phyloP scores from a whole-genome alignment of 2,113 vertebrate species.

The Beaufortia kweichowensis region DNA sequence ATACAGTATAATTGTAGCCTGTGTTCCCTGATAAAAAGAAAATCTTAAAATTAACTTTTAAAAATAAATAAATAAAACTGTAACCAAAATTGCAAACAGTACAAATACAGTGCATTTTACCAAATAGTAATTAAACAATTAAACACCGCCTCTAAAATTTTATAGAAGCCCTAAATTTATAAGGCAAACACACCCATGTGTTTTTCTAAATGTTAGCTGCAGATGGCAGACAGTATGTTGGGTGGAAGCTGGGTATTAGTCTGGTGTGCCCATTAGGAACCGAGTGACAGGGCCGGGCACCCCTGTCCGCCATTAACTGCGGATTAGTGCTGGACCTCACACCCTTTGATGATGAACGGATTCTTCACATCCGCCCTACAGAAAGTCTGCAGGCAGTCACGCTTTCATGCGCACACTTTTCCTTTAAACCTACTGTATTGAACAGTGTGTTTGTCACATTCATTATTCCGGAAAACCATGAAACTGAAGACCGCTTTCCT shows the following conservation, averaged over 20 bases:
- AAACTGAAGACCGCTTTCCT: background rate
- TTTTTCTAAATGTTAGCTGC: background rate
- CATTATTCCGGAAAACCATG: background rate
- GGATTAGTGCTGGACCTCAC: constrained; percentile 71
- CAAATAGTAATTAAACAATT: background rate
- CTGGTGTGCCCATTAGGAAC: constrained; percentile 45
- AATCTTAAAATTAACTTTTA: background rate
- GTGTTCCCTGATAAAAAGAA: background rate
- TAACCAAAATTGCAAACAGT: background rate
- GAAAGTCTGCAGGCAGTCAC: constrained; percentile 26
- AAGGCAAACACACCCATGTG: background rate
- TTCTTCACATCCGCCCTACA: constrained; percentile 60
- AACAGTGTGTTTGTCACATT: constrained; percentile 7
- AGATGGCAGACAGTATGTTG: background rate
- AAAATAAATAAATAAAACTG: background rate
- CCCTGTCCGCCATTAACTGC: constrained; percentile 68
- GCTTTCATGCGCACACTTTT: constrained; percentile 16
- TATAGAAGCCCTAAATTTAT: background rate
- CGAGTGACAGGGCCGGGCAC: constrained; percentile 47
- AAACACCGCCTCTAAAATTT: background rate
- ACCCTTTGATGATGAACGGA: constrained; percentile 66
- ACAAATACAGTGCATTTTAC: background rate
- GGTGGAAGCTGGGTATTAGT: constrained; percentile 38
- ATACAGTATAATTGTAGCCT: background rate
- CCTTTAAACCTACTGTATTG: constrained; percentile 15